phyloP scores from a whole-genome alignment of 2,888 invertebrate genomes.

The Leptura quadrifasciata region DNA sequence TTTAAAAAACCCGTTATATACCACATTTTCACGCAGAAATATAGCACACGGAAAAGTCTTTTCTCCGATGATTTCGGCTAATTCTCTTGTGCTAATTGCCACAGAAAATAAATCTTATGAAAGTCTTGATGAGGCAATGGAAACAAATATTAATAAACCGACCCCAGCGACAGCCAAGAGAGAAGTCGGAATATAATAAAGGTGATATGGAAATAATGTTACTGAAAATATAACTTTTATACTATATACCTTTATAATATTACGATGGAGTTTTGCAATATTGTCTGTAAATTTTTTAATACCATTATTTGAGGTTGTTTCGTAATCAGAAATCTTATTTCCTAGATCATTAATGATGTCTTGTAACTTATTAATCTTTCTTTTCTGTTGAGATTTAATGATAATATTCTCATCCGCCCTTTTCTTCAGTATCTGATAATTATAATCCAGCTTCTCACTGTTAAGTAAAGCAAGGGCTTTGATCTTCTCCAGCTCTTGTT shows the following conservation, averaged over 20 bases:
- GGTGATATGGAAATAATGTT: too few species aligned
- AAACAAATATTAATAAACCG: too few species aligned
- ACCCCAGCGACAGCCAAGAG: too few species aligned
- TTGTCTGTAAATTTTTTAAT: slow-evolving; percentile 82
- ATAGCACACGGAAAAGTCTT: too few species aligned
- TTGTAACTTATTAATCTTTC: slow-evolving; percentile 84
- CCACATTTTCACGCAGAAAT: too few species aligned
- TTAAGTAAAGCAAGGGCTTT: slow-evolving; percentile 89
- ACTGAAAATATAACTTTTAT: too few species aligned
- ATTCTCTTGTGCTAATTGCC: too few species aligned
- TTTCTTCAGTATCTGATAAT: slow-evolving; percentile 89
- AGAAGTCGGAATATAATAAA: too few species aligned
- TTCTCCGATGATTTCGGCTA: too few species aligned
- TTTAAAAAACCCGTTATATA: too few species aligned
- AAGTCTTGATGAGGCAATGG: too few species aligned
- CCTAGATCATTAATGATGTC: slow-evolving; percentile 82
- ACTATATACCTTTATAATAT: slow-evolving; percentile 76
- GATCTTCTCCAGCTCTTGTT: slow-evolving; percentile 86
- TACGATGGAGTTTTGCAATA: slow-evolving; percentile 79
- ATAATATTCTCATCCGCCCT: slow-evolving; percentile 91
- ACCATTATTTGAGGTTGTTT: slow-evolving; percentile 80
- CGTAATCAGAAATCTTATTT: slow-evolving; percentile 80
- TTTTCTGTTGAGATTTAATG: slow-evolving; percentile 86
- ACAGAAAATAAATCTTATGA: too few species aligned
- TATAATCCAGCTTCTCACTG: slow-evolving; percentile 93